Percentiles rank a stretch among this genome's conserved stretches.
These are phyloP conservation scores for Pangasius macronema DNA, from an alignment of 2,797 vertebrate genomes.

Conservation along the genomic window DNA sequence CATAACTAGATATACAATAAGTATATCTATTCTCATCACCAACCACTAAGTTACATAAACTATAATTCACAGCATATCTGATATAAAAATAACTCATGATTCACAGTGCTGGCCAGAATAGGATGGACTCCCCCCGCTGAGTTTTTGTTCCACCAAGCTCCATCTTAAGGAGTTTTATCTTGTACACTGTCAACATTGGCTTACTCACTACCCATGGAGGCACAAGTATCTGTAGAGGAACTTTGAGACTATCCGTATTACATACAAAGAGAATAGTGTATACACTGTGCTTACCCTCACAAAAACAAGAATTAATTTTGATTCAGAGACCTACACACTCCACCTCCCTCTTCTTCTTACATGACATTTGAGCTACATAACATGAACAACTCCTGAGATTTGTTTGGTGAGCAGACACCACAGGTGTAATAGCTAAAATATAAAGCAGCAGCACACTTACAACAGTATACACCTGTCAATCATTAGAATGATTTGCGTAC, in stretches of 20 bases:
- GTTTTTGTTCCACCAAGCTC: not conserved
- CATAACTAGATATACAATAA: not conserved
- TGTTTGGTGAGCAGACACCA: not conserved
- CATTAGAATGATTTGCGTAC: not conserved
- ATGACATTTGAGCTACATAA: not conserved
- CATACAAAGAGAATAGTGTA: not conserved
- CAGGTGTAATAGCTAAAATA: not conserved
- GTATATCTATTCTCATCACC: not conserved
- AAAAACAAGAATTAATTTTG: not conserved
- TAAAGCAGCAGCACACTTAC: not conserved
- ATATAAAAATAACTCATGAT: conserved; percentile 20
- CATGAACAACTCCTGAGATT: not conserved
- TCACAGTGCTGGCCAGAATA: conserved; percentile 7
- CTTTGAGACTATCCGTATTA: not conserved
- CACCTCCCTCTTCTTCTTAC: not conserved
- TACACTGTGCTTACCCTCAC: not conserved
- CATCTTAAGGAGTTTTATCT: conserved; percentile 3
- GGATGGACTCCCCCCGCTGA: not conserved
- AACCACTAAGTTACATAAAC: conserved; percentile 18
- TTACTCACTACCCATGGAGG: not conserved
- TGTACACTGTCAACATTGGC: not conserved
- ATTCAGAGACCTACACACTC: not conserved
- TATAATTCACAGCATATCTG: conserved; percentile 4
- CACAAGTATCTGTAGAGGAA: not conserved
- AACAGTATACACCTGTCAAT: not conserved